Percentiles rank a stretch among this genome's conserved stretches.
Conservation (phyloP, 2,888 invertebrate species). For the Malthinus seriepunctatus region DNA sequence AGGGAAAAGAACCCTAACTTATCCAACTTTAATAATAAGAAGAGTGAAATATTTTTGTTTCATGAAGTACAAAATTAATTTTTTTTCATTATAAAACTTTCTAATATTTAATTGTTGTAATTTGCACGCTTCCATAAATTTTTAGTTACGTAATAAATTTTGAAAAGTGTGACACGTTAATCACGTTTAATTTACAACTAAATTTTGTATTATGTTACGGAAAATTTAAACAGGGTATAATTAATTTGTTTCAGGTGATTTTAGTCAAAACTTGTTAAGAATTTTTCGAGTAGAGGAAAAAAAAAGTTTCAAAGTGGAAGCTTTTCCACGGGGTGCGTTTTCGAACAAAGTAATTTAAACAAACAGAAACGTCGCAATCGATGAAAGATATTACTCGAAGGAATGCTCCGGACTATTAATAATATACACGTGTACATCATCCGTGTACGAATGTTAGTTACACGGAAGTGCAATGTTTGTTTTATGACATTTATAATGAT, state of each 20-base stretch:
- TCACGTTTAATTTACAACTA: not conserved
- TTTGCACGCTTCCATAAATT: constrained; percentile 4
- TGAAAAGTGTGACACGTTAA: constrained; percentile 3
- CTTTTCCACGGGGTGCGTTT: too few species aligned
- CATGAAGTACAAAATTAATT: not conserved
- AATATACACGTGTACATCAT: constrained; percentile 7
- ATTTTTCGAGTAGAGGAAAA: too few species aligned
- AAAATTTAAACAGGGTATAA: too few species aligned
- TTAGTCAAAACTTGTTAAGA: too few species aligned
- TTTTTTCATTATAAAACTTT: not conserved
- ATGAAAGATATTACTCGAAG: constrained; percentile 8
- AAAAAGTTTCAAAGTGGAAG: too few species aligned
- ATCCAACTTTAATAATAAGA: constrained; percentile 4
- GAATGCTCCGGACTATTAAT: constrained; percentile 15
- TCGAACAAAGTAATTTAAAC: too few species aligned
- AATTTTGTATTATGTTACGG: too few species aligned
- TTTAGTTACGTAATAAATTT: not conserved
- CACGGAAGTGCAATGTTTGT: constrained; percentile 18
- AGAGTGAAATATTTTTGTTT: not conserved
- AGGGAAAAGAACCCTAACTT: not conserved
- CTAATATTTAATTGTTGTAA: constrained; percentile 2
- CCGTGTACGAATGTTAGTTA: constrained; percentile 15
- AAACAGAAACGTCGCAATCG: not conserved
- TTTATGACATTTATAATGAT: constrained; percentile 16
- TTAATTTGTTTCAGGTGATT: too few species aligned